A percentile compares a stretch with the other conserved stretches of the same genome.
Conservation (phyloP, 2,888 invertebrate genomes). For the Apocheima hispidaria region DNA sequence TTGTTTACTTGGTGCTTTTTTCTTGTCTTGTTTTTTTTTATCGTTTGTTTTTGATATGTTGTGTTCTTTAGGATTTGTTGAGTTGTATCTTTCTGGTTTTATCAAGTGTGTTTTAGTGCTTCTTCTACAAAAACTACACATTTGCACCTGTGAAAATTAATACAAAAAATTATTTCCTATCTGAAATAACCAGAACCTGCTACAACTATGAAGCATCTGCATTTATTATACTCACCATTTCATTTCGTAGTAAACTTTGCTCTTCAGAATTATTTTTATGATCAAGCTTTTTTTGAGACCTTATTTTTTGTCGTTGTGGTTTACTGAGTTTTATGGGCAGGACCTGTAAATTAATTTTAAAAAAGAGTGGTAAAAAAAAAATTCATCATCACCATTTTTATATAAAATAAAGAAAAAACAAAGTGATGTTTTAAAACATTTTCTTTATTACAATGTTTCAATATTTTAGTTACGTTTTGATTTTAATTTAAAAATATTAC, state of each 20-base stretch:
- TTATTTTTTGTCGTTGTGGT: constrained; percentile 62
- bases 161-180: background rate
- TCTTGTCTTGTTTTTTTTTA: constrained; percentile 15
- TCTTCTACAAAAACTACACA: constrained; percentile 70
- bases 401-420: no score
- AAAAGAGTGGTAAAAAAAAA: no score
- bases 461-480: no score
- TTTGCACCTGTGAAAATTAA: constrained; percentile 64
- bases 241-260: constrained; percentile 60
- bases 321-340: constrained; percentile 60
- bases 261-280: constrained; percentile 40
- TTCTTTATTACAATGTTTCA: no score
- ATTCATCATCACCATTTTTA: no score
- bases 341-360: constrained; percentile 65
- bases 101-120: constrained; percentile 49
- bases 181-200: background rate
- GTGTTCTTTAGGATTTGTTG: constrained; percentile 14
- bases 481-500: no score
- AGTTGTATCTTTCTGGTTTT: constrained; percentile 56
- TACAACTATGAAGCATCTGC: background rate
- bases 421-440: no score
- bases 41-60: background rate
- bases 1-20: constrained; percentile 19
- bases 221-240: constrained; percentile 72
- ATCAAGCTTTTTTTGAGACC: constrained; percentile 43